A percentile compares a stretch with the other conserved stretches of the same genome.
Conservation (phyloP, 2,888 invertebrate genomes). For the Eupithecia vulgata region DNA sequence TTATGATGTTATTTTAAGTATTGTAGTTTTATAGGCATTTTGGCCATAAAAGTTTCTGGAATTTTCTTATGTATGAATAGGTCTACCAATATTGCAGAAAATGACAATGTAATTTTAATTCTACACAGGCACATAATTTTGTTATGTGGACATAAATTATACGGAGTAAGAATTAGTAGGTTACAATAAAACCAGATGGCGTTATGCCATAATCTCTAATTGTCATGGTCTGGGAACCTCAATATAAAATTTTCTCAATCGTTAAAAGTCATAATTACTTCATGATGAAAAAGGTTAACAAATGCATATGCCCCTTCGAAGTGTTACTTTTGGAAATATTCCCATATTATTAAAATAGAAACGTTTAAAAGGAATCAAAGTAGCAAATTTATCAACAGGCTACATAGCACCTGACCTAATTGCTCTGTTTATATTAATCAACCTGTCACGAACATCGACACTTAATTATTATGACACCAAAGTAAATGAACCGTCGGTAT, state of each 20-base stretch:
- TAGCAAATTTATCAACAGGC: neutral
- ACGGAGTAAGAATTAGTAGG: no score
- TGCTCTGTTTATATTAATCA: neutral
- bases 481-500: slow-evolving; percentile 6
- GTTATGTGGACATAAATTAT: neutral
- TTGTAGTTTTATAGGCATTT: neutral
- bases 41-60: neutral
- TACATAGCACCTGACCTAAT: neutral
- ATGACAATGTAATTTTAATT: neutral
- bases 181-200: no score
- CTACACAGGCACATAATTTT: neutral
- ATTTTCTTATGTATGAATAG: neutral
- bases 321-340: neutral
- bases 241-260: no score
- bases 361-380: no score
- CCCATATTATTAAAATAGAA: neutral
- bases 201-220: no score
- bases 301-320: no score
- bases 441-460: neutral
- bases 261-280: no score
- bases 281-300: no score
- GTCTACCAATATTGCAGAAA: neutral
- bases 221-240: no score
- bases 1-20: neutral
- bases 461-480: slow-evolving; percentile 10